Base-by-base conservation (phyloP, 1,140 invertebrate species). In the Drosophila orena region DNA sequence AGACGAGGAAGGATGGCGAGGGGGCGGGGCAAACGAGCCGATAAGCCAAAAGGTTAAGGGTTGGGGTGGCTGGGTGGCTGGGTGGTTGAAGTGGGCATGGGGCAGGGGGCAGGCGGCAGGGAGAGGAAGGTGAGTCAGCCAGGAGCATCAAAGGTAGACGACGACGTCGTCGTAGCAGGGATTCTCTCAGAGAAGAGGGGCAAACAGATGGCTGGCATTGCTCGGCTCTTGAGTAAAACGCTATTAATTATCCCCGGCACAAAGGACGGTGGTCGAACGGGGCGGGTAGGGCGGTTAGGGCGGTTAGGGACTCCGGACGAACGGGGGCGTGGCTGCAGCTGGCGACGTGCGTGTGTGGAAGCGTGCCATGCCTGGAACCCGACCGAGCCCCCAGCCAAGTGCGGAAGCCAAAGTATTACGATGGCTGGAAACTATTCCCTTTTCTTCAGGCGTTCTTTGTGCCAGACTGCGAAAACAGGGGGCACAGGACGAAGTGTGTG, bases 141-240 rank as follows among this genome's bases (percentile, higher is more conserved):
- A 50, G 47, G 27, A 30, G 65, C 44, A 40, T 42, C 30, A 65
- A 53, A 53, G 40, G 38, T 58, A 15, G 50, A 50, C 38, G 22
- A 38, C 46, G 61, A 46, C 50, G 69, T 15, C 46, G 61, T 55
- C 50, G 69, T 42, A 42, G 6, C 2, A 15, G n/a, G n/a, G 40
- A 42, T 42, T 15, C 15, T 44, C 17, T 10, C 24, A 50, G 34
- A 34, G 12, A 60, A 68, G 80, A 65, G 50, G 35, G 43, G 64
- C 56, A 85, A 86, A 86, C 78, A 86, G 84, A 88, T 88, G 84
- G 70, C 79, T 88, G 81, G 83, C 83, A 86, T 86, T 86, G 78
- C 81, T 79, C 56, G 76, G 42, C 84, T 78, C 83, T 83, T 86
- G 73, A 86, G 79, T 88, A 88, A 86, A 86, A 88, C 84, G 83